Evolutionary conservation across 2,113 vertebrate species (phyloP).

Genomic region (Epinephelus moara): DNA sequence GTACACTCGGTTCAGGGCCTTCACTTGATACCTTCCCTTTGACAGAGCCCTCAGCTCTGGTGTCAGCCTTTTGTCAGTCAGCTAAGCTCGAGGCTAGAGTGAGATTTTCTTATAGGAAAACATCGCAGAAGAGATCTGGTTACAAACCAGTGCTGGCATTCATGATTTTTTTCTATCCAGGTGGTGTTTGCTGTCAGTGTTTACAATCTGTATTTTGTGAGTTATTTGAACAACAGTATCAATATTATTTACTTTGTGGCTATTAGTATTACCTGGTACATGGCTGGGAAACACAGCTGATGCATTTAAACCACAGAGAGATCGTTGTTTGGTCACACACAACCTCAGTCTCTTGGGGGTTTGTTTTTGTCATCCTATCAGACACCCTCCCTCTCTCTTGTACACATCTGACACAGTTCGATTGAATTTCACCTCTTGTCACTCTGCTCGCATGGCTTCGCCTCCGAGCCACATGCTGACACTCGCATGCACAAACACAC

Average conservation of each 20-base stretch:
- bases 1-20: conserved; percentile 38
- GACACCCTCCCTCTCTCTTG: conserved; percentile 28
- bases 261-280: neutral
- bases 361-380: conserved; percentile 42
- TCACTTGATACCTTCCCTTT: conserved; percentile 56
- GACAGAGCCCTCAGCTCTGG: conserved; percentile 60
- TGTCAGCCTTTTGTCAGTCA: conserved; percentile 68
- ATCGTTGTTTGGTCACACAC: neutral
- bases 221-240: neutral
- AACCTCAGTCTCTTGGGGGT: neutral
- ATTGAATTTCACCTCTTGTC: conserved; percentile 75
- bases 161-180: conserved; percentile 1
- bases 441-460: conserved; percentile 45
- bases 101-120: conserved; percentile 53
- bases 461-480: conserved; percentile 41
- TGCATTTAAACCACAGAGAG: conserved; percentile 7
- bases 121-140: conserved; percentile 47
- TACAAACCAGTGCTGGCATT: conserved; percentile 36
- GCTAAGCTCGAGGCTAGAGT: conserved; percentile 57
- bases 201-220: neutral
- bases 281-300: neutral
- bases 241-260: neutral
- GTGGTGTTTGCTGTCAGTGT: conserved; percentile 12
- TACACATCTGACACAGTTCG: conserved; percentile 67
- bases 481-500: conserved; percentile 28